A percentile compares a stretch with the other conserved stretches of the same genome.
Conservation (phyloP, 2,888 invertebrate genomes). For the Eupithecia pulchellata region DNA sequence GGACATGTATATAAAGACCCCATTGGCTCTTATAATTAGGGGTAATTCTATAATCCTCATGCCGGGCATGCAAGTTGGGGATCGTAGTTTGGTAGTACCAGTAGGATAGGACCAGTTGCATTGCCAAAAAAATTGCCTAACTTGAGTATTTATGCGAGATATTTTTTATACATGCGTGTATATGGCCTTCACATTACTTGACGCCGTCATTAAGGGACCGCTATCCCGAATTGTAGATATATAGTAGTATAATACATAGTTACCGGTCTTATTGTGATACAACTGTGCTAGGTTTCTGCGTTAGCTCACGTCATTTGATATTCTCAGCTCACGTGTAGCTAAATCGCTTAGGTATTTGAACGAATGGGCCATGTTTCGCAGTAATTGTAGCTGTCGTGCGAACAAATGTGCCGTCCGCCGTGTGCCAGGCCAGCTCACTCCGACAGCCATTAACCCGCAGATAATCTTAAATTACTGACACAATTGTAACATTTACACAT, state of each 20-base stretch:
- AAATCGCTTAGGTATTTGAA: slow-evolving; percentile 69
- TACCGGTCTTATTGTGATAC: too few relatives aligned
- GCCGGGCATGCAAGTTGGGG: neutral
- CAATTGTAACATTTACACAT: slow-evolving; percentile 52
- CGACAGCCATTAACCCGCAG: slow-evolving; percentile 72
- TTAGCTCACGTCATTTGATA: slow-evolving; percentile 2
- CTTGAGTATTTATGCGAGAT: neutral
- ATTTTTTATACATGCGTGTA: too few relatives aligned
- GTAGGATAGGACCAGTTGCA: neutral
- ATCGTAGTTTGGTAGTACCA: neutral
- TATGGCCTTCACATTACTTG: too few relatives aligned
- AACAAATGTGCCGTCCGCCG: slow-evolving; percentile 76
- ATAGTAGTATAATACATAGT: too few relatives aligned
- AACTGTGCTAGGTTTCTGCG: neutral
- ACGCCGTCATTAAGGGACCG: too few relatives aligned
- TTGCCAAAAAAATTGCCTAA: neutral
- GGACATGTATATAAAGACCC: neutral
- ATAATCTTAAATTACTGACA: slow-evolving; percentile 72
- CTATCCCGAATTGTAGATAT: too few relatives aligned
- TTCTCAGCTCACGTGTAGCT: slow-evolving; percentile 44
- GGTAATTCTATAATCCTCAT: neutral
- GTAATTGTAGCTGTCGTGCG: slow-evolving; percentile 80
- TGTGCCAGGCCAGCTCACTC: slow-evolving; percentile 72
- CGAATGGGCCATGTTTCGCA: slow-evolving; percentile 69
- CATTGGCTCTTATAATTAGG: neutral